Conservation (phyloP, 2,113 vertebrate genomes). For the Pluvianellus socialis region DNA sequence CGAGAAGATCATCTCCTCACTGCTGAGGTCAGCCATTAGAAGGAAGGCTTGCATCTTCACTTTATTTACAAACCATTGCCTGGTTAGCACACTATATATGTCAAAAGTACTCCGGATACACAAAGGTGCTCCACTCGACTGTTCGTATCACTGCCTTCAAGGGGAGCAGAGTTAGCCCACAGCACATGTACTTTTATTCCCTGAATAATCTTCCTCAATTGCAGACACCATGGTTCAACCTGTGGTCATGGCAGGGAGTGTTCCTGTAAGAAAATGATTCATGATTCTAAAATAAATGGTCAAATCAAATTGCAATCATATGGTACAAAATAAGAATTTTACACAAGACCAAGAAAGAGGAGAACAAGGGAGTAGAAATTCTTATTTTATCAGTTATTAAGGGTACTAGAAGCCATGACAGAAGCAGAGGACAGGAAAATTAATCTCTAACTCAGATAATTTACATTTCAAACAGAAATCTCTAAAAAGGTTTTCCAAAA, state of each 20-base stretch:
- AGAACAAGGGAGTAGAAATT: not conserved
- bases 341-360: not conserved
- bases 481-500: not conserved
- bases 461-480: not conserved
- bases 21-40: not conserved
- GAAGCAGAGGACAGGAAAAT: not conserved
- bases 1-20: not conserved
- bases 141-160: not conserved
- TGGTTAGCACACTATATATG: not conserved
- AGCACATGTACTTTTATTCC: not conserved
- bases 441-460: not conserved
- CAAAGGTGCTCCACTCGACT: not conserved
- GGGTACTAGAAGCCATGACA: not conserved
- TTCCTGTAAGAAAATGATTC: not conserved
- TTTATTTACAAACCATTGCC: not conserved
- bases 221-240: not conserved
- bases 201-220: not conserved
- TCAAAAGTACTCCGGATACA: not conserved
- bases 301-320: not conserved
- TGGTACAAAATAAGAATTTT: not conserved
- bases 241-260: accelerated
- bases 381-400: not conserved
- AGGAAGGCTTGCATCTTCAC: not conserved
- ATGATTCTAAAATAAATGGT: not conserved
- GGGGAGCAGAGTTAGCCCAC: not conserved